Evolutionary conservation across 2,888 invertebrate species (phyloP), one percentile per base, ranked within the genome.

Genomic region (Megalurothrips usitatus): DNA sequence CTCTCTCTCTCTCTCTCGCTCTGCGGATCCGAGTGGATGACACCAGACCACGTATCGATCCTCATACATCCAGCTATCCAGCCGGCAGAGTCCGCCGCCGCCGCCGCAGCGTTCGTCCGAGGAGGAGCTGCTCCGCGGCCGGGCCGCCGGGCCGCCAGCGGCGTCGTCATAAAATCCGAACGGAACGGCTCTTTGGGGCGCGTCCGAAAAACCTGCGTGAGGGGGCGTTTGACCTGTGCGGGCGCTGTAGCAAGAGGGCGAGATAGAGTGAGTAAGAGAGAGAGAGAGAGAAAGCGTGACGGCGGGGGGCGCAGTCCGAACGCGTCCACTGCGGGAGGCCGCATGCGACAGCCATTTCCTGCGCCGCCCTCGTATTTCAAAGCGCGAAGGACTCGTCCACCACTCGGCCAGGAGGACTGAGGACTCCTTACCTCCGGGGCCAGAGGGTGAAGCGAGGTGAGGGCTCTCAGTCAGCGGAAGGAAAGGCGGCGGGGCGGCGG

Each of bases 91-190:
- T 17, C 17, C 14, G 58, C 14, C 58, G 0, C 1, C 19, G 58
- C 58, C 58, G 12, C 52, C 58, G n/a, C 58, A 58, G 58, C 58
- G 34, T 43, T 6, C 6, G 34, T 43, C 34, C 34, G 6, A 43
- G 34, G 6, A 43, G 6, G n/a, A n/a, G n/a, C n/a, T n/a, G n/a
- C 34, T 43, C 34, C 34, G 34, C n/a, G n/a, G n/a, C n/a, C n/a
- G n/a, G n/a, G n/a, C n/a, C n/a, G 34, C 34, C 6, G 2, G 34
- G 34, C 34, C 34, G 34, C 34, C 34, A 43, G 34, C 58, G n/a
- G 52, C 58, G n/a, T 75, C 68, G 68, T 75, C 68, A 75, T 75
- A 75, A 75, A 75, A 19, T 17, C 58, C 58, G 58, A 17, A 75
- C 68, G 68, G 26, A 75, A 75, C 23, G 68, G 68, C 68, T 26